phyloP scores from a whole-genome alignment of 2,888 invertebrate species.

The Cataglyphis livida region DNA sequence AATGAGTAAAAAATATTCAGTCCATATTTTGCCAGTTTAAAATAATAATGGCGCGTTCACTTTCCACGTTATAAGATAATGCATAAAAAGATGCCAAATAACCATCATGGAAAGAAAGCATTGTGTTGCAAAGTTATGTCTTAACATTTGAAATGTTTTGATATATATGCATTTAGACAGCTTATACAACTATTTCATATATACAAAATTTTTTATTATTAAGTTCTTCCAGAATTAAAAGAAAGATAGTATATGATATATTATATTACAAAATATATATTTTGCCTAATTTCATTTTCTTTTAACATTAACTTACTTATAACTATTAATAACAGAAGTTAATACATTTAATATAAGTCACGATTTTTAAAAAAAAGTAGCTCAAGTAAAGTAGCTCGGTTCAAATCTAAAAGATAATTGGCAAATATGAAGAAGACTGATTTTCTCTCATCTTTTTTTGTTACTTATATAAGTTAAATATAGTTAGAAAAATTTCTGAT shows the following conservation, averaged over 20 bases:
- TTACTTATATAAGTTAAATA: conserved; percentile 65
- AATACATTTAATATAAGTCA: conserved; percentile 45
- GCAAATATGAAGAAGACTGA: conserved; percentile 78
- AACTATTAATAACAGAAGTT: conserved; percentile 20
- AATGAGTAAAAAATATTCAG: conserved; percentile 19
- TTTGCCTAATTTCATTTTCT: not conserved
- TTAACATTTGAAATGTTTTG: conserved; percentile 27
- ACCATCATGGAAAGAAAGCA: conserved; percentile 32
- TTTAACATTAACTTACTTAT: conserved; percentile 14
- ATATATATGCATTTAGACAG: conserved; percentile 50
- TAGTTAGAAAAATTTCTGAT: conserved; percentile 58
- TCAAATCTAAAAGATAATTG: conserved; percentile 62
- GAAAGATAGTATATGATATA: not conserved
- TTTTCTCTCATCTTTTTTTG: conserved; percentile 71
- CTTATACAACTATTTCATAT: conserved; percentile 32
- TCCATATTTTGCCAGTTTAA: conserved; percentile 39
- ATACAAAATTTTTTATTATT: conserved; percentile 21
- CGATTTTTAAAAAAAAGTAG: conserved; percentile 59
- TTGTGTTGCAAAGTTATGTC: conserved; percentile 26
- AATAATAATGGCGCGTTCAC: conserved; percentile 34
- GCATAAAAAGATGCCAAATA: conserved; percentile 44
- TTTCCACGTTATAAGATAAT: conserved; percentile 43
- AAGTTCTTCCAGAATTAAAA: conserved; percentile 57
- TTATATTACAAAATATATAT: conserved; percentile 18
- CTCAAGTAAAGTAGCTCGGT: conserved; percentile 21